Conservation (phyloP, 2,888 invertebrate genomes). For the Caenorhabditis virilis region DNA sequence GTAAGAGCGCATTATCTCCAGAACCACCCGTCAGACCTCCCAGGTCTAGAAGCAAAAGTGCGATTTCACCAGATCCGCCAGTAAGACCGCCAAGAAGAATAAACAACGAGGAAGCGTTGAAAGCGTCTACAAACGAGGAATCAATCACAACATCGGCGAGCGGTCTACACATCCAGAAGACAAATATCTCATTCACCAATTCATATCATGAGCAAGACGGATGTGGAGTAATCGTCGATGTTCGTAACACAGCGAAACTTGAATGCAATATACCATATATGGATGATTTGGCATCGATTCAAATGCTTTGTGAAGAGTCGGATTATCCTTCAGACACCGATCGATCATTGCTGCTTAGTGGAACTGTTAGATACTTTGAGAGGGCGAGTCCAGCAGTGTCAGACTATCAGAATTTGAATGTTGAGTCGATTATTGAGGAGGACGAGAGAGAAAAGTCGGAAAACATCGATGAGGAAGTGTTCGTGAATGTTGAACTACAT, state of each 20-base stretch:
- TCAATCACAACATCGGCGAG: constrained; percentile 6
- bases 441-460: constrained; percentile 6
- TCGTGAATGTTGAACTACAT: constrained; percentile 44
- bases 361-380: constrained; percentile 45
- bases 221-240: constrained; percentile 21
- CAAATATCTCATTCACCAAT: constrained; percentile 24
- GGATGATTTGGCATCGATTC: constrained; percentile 57
- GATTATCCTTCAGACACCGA: constrained; percentile 61
- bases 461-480: constrained; percentile 41
- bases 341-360: constrained; percentile 46
- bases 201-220: constrained; percentile 8
- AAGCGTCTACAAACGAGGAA: not conserved
- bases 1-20: constrained; percentile 3
- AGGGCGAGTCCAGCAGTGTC: constrained; percentile 19
- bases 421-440: not conserved
- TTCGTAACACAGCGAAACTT: constrained; percentile 11
- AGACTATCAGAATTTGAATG: constrained; percentile 2
- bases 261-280: constrained; percentile 31
- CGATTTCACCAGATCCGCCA: constrained; percentile 1
- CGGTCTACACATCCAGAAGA: constrained; percentile 31
- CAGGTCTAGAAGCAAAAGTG: not conserved
- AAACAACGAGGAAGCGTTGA: constrained; percentile 7
- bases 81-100: constrained; percentile 13
- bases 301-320: constrained; percentile 64
- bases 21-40: constrained; percentile 3